phyloP scores from a whole-genome alignment of 1,140 invertebrate species.

The Plodia interpunctella region DNA sequence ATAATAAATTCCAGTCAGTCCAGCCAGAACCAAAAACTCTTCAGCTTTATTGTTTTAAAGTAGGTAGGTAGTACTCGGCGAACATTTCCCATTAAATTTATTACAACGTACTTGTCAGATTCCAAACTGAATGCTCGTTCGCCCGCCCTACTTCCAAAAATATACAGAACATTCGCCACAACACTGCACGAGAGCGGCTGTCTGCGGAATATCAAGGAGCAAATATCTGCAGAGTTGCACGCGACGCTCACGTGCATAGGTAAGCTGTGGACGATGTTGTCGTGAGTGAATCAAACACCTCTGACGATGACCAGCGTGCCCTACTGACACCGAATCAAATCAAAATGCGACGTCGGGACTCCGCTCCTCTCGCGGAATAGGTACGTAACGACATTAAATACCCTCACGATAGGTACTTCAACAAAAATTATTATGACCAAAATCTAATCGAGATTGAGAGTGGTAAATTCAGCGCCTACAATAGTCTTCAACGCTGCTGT shows the following conservation, averaged over 20 bases:
- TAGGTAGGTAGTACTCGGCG: neutral
- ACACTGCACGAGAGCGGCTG: slow-evolving; percentile 22
- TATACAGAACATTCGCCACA: slow-evolving; percentile 34
- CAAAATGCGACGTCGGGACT: slow-evolving; percentile 51
- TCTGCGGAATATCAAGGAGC: slow-evolving; percentile 28
- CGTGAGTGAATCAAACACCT: slow-evolving; percentile 29
- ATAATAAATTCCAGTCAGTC: no score
- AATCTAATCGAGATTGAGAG: neutral
- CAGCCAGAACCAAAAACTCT: no score
- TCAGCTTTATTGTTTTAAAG: neutral
- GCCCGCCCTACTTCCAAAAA: slow-evolving; percentile 41
- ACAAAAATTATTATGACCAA: slow-evolving; percentile 17
- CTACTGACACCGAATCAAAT: slow-evolving; percentile 63
- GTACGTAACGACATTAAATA: slow-evolving; percentile 36
- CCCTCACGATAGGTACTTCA: slow-evolving; percentile 24
- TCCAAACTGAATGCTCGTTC: slow-evolving; percentile 30
- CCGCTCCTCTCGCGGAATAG: slow-evolving; percentile 32
- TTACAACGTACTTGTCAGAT: slow-evolving; percentile 27
- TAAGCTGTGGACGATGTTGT: slow-evolving; percentile 31
- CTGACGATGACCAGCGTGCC: slow-evolving; percentile 45
- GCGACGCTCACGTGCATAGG: slow-evolving; percentile 25
- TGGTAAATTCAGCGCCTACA: slow-evolving; percentile 4
- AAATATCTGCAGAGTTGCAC: neutral
- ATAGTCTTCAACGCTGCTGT: slow-evolving; percentile 46
- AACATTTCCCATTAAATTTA: slow-evolving; percentile 8